A percentile compares a stretch with the other conserved stretches of the same genome.
These are phyloP conservation scores for Laothoe populi DNA, from an alignment of 2,888 invertebrate species.

Conservation along the genomic window DNA sequence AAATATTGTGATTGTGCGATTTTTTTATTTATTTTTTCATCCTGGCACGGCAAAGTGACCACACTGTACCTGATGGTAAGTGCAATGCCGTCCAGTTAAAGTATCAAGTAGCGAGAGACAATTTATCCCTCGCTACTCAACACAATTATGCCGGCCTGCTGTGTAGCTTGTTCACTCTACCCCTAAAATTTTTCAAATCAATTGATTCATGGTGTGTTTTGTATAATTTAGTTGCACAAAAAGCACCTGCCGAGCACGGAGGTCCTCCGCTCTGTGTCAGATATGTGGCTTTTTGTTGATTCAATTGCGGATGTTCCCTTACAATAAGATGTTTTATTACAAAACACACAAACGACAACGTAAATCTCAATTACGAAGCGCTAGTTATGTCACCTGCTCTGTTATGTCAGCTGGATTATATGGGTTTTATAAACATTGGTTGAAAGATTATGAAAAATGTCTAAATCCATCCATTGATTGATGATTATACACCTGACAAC, in stretches of 20 bases:
- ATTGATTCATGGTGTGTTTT: constrained; percentile 37
- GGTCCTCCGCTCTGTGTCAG: constrained; percentile 44
- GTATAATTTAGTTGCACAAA: constrained; percentile 39
- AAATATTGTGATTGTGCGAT: no score
- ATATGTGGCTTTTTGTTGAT: constrained; percentile 47
- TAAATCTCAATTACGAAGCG: constrained; percentile 24
- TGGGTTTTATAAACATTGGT: neutral
- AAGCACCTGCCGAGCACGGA: constrained; percentile 50
- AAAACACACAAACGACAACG: constrained; percentile 2
- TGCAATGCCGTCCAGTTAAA: no score
- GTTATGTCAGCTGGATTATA: neutral
- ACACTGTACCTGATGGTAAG: no score
- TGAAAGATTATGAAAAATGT: neutral
- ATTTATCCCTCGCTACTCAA: no score
- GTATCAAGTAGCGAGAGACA: no score
- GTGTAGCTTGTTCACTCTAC: no score
- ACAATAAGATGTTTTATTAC: constrained; percentile 26
- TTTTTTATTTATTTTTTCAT: no score
- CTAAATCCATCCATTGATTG: no score
- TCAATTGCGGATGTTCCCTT: constrained; percentile 37
- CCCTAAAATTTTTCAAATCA: no score
- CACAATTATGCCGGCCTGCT: no score
- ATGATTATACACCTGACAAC: no score
- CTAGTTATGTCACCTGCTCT: constrained; percentile 1
- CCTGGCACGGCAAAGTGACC: no score